phyloP scores from a whole-genome alignment of 2,888 invertebrate species.

The Ophion ellenae region DNA sequence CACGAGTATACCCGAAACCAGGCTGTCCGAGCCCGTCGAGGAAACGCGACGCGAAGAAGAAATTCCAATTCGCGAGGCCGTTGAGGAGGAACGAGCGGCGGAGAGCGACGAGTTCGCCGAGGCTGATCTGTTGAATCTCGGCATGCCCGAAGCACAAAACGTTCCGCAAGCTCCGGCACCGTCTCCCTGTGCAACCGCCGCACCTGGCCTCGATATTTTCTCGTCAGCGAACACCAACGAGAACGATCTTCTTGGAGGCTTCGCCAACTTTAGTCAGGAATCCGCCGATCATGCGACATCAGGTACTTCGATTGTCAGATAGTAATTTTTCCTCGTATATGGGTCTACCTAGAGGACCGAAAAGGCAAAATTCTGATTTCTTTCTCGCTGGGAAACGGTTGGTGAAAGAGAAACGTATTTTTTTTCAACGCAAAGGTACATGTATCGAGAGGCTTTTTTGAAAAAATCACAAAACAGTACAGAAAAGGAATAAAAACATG shows the following conservation, averaged over 20 bases:
- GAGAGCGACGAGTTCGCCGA: constrained; percentile 72
- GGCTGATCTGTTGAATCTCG: constrained; percentile 82
- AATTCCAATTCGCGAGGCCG: constrained; percentile 19
- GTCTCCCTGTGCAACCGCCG: constrained; percentile 53
- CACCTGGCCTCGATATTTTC: constrained; percentile 79
- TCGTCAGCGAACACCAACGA: constrained; percentile 75
- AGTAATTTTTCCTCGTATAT: no score
- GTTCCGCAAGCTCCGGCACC: constrained; percentile 56
- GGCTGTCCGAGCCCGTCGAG: constrained; percentile 22
- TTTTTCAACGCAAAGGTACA: no score
- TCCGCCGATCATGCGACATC: constrained; percentile 66
- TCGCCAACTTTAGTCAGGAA: constrained; percentile 75
- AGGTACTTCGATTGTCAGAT: not conserved
- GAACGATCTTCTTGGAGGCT: constrained; percentile 79
- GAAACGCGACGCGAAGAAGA: constrained; percentile 27
- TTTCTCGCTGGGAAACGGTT: no score
- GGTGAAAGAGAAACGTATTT: no score
- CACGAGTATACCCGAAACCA: constrained; percentile 2
- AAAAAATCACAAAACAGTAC: no score
- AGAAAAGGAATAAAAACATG: no score
- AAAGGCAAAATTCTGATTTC: no score
- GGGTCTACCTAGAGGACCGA: no score
- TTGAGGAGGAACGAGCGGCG: constrained; percentile 1
- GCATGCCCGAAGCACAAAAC: constrained; percentile 69
- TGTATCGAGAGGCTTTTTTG: no score